phyloP scores from a whole-genome alignment of 2,888 invertebrate genomes.

The Isotomurus palustris region DNA sequence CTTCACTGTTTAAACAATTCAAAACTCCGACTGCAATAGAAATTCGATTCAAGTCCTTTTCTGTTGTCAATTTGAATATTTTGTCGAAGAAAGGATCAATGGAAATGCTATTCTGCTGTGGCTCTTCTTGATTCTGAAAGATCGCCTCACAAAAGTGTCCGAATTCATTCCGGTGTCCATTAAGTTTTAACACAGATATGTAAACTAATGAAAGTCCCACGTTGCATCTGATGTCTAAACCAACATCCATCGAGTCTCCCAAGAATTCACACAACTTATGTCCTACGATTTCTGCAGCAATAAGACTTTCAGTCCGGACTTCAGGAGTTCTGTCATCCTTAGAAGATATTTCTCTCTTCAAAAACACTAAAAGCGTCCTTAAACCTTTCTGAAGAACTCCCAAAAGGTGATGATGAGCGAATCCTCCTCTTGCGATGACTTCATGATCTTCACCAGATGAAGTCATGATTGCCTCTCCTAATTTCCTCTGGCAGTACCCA shows the following conservation, averaged over 20 bases:
- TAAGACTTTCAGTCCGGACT: too few relatives aligned
- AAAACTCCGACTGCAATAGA: constrained; percentile 33
- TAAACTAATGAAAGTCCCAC: constrained; percentile 33
- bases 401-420: constrained; percentile 22
- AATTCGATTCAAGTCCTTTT: constrained; percentile 29
- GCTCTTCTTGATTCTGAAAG: too few relatives aligned
- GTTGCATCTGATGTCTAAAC: constrained; percentile 38
- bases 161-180: neutral
- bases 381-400: constrained; percentile 22
- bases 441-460: neutral
- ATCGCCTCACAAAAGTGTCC: too few relatives aligned
- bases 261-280: constrained; percentile 2
- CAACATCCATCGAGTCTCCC: constrained; percentile 19
- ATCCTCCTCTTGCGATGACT: constrained; percentile 9
- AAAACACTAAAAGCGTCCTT: constrained; percentile 13
- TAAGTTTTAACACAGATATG: neutral
- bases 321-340: neutral
- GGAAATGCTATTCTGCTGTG: too few relatives aligned
- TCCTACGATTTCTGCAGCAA: neutral
- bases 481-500: neutral
- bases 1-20: constrained; percentile 16
- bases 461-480: neutral
- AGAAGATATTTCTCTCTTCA: constrained; percentile 16
- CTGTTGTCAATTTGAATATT: neutral
- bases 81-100: constrained; percentile 2